Conservation (phyloP, 2,888 invertebrate species). For the Heterodera filipjevi region DNA sequence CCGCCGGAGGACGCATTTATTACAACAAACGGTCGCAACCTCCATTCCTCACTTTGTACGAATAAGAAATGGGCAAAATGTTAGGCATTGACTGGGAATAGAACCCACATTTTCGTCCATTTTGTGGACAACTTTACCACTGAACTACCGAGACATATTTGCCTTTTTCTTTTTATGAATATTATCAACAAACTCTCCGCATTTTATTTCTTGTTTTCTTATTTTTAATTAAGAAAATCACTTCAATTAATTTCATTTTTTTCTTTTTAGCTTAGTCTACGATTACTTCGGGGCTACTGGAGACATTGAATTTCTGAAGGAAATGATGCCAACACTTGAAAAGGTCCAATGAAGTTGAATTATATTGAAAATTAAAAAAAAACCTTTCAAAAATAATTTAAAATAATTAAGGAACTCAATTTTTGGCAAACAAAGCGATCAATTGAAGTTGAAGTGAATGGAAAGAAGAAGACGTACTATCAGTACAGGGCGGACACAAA, state of each 20-base stretch:
- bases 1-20: conserved; percentile 88
- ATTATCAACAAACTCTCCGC: too few relatives aligned
- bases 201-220: too few relatives aligned
- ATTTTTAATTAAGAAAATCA: too few relatives aligned
- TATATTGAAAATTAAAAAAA: neutral
- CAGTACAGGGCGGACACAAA: conserved; percentile 70
- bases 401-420: conserved; percentile 43
- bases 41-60: conserved; percentile 66
- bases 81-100: too few relatives aligned
- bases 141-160: too few relatives aligned
- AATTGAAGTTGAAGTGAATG: conserved; percentile 68
- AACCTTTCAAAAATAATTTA: conserved; percentile 67
- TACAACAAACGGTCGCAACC: conserved; percentile 71
- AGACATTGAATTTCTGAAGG: conserved; percentile 74
- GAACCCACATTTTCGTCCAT: too few relatives aligned
- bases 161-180: too few relatives aligned
- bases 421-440: conserved; percentile 54
- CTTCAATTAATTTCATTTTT: neutral
- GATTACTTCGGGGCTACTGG: conserved; percentile 77
- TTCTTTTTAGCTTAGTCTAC: conserved; percentile 74
- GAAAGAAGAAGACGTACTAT: conserved; percentile 68
- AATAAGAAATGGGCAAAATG: conserved; percentile 11
- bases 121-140: too few relatives aligned
- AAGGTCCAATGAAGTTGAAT: conserved; percentile 55
- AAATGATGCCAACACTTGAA: conserved; percentile 63